phyloP scores from a whole-genome alignment of 2,113 vertebrate species.

The Drymodes brunneopygia region DNA sequence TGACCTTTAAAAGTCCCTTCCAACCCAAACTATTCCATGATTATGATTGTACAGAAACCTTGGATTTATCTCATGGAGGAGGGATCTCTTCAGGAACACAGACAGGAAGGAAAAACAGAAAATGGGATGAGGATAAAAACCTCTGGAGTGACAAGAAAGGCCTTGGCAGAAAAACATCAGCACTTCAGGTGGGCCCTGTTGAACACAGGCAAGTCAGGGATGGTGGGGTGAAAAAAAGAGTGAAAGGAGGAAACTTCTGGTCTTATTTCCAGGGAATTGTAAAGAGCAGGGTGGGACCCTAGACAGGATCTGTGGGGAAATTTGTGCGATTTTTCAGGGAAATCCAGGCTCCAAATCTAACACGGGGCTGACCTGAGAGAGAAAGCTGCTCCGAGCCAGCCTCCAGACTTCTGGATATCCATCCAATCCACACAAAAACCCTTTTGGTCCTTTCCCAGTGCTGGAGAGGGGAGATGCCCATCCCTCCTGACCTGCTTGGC shows the following conservation, averaged over 20 bases:
- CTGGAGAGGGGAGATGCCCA: neutral
- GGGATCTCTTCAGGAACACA: neutral
- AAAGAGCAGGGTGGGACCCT: neutral
- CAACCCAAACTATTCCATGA: neutral
- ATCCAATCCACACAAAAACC: neutral
- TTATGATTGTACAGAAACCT: neutral
- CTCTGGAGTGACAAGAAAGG: neutral
- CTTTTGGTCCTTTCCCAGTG: accelerated
- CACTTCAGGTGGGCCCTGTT: neutral
- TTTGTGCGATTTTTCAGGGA: neutral
- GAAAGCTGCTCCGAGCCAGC: neutral
- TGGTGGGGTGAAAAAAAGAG: neutral
- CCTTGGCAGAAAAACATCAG: neutral
- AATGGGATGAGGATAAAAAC: neutral
- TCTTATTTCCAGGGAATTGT: neutral
- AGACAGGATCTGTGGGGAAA: neutral
- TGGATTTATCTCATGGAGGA: neutral
- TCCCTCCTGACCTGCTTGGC: neutral
- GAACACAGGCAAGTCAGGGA: neutral
- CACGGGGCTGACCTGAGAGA: accelerated
- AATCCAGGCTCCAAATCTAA: neutral
- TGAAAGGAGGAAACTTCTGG: accelerated
- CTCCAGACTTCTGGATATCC: neutral
- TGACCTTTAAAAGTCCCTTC: neutral
- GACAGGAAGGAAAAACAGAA: neutral